Conservation (phyloP, 2,113 vertebrate species). For the Sarotherodon lohbergeri region DNA sequence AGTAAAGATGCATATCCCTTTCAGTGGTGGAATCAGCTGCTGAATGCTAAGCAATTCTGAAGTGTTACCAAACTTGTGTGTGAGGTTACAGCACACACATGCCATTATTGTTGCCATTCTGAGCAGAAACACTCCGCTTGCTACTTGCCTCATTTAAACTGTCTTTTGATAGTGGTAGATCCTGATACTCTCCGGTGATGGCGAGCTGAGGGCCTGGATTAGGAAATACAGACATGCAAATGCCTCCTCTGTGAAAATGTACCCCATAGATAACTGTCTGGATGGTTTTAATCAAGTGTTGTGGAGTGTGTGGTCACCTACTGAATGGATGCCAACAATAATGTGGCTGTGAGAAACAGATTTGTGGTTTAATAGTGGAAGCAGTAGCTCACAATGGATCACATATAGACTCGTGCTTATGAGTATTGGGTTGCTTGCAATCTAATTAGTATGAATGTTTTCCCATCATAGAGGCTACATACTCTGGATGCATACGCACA, state of each 20-base stretch:
- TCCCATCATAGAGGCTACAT: not conserved
- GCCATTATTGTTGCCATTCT: slow-evolving; percentile 9
- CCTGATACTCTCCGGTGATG: not conserved
- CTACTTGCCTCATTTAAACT: not conserved
- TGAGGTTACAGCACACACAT: not conserved
- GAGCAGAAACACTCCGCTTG: not conserved
- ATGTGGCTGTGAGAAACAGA: not conserved
- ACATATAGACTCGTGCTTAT: not conserved
- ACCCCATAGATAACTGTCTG: not conserved
- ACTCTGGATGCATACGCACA: not conserved
- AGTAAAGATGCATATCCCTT: slow-evolving; percentile 33
- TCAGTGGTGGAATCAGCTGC: slow-evolving; percentile 24
- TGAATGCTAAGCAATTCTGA: slow-evolving; percentile 40
- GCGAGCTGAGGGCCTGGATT: not conserved
- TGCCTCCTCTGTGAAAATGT: not conserved
- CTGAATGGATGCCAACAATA: not conserved
- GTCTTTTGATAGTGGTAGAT: not conserved
- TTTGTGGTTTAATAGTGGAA: slow-evolving; percentile 29
- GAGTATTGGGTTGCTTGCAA: slow-evolving; percentile 7
- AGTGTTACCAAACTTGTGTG: slow-evolving; percentile 6
- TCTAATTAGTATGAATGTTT: slow-evolving; percentile 5
- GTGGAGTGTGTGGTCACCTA: slow-evolving; percentile 16
- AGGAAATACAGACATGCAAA: not conserved
- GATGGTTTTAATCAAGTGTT: slow-evolving; percentile 20
- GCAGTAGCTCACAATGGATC: not conserved